Evolutionary conservation across 2,888 invertebrate species (phyloP), one percentile per base, ranked within the genome.

Genomic region (Mythimna lalbum): DNA sequence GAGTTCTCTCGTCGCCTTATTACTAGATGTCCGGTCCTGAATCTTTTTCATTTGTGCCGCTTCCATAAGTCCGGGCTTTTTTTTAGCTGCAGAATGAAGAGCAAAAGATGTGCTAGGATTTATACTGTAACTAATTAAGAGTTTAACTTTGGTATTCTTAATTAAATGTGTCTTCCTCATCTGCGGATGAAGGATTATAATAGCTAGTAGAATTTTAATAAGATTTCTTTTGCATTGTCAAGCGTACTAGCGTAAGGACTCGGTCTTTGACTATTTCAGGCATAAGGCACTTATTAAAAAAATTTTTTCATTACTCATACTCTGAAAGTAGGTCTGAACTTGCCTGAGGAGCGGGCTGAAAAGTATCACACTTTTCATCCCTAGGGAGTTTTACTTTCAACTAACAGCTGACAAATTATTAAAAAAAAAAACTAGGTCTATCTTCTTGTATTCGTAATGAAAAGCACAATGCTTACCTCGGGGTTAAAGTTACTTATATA

Each of bases 1-100:
- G 92, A 91, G 90, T 92, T 93, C 89, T 80, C 87, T 85, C 87
- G 89, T 87, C 79, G 72, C 80, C 17, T 87, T 87, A 86, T 86
- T 84, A 85, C 81, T 60, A 66, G 67, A 63, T 73, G 81, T 78
- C 79, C 78, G 76, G 73, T 52, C 23, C 62, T 47, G 39, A n/a
- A 67, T 69, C 78, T 69, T 69, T 53, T 66, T 61, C 71, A 72
- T 83, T 78, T 73, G 66, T 73, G 69, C 60, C 57, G 72, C 63
- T 76, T 85, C 69, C 56, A 4, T 61, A 59, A 61, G 10, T 63
- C 67, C 27, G 27, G 33, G 14, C 17, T 43, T 19, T 43, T 57
- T 80, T 80, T 69, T 65, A 23, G 14, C 23, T 7, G 17, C 1
- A 17, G 19, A 53, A 47, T 27, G 39, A 10, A 33, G 61, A 36